A percentile compares a stretch with the other conserved stretches of the same genome.
These are phyloP conservation scores for Cotesia chilonis DNA, from an alignment of 1,140 invertebrate genomes.

Conservation along the genomic window DNA sequence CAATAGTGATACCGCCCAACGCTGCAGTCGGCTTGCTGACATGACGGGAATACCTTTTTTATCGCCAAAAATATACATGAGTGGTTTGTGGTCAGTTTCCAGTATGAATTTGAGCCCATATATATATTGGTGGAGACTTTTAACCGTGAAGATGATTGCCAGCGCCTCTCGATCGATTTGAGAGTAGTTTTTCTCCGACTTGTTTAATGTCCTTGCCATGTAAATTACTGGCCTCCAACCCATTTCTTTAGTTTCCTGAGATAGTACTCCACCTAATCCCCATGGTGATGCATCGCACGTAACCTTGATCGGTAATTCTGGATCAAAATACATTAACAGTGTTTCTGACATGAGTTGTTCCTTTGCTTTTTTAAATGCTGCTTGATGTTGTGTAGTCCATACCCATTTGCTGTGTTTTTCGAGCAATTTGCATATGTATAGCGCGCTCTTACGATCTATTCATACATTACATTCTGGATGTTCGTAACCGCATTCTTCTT, in stretches of 20 bases:
- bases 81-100: conserved; percentile 21
- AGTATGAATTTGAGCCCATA: conserved; percentile 8
- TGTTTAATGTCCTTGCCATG: not conserved
- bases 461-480: no score
- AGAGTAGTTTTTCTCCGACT: conserved; percentile 19
- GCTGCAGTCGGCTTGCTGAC: conserved; percentile 52
- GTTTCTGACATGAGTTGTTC: conserved; percentile 15
- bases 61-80: conserved; percentile 23
- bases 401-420: conserved; percentile 12
- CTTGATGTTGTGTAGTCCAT: not conserved
- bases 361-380: conserved; percentile 21
- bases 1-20: conserved; percentile 54
- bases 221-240: not conserved
- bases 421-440: conserved; percentile 14
- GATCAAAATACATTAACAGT: conserved; percentile 40
- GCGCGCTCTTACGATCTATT: no score
- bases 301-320: conserved; percentile 36
- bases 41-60: conserved; percentile 47
- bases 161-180: conserved; percentile 23
- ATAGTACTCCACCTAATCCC: conserved; percentile 38
- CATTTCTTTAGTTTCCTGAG: conserved; percentile 14
- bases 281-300: conserved; percentile 40
- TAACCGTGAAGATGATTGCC: conserved; percentile 18
- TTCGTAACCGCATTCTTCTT: no score
- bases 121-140: conserved; percentile 24